Conservation (phyloP, 2,113 vertebrate species). For the Sander vitreus region DNA sequence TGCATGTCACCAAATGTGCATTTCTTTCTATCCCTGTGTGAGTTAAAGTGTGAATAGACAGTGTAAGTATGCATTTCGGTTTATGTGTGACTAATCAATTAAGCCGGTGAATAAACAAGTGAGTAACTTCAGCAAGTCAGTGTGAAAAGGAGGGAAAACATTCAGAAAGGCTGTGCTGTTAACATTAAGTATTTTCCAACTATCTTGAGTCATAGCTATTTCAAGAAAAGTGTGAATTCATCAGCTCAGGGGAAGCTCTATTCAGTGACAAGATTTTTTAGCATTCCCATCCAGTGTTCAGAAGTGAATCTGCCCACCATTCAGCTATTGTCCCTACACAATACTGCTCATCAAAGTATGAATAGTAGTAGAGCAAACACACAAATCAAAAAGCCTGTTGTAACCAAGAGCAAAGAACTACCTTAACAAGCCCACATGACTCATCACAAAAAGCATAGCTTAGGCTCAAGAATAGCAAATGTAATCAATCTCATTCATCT, state of each 20-base stretch:
- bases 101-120: slow-evolving; percentile 33
- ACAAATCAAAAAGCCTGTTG: slow-evolving; percentile 36
- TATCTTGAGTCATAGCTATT: slow-evolving; percentile 45
- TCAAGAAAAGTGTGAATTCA: slow-evolving; percentile 51
- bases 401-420: slow-evolving; percentile 18
- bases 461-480: slow-evolving; percentile 34
- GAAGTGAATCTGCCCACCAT: slow-evolving; percentile 28
- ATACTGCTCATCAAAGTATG: slow-evolving; percentile 40
- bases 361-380: slow-evolving; percentile 39
- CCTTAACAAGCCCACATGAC: slow-evolving; percentile 41
- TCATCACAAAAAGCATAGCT: slow-evolving; percentile 41
- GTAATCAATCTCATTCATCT: slow-evolving; percentile 57
- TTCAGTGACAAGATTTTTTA: slow-evolving; percentile 47
- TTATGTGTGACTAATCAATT: slow-evolving; percentile 53
- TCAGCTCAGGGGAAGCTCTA: slow-evolving; percentile 40
- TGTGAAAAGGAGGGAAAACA: slow-evolving; percentile 14
- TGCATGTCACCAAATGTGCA: slow-evolving; percentile 18
- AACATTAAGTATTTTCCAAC: slow-evolving; percentile 32
- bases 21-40: slow-evolving; percentile 7
- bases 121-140: slow-evolving; percentile 27
- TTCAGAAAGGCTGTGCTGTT: slow-evolving; percentile 15
- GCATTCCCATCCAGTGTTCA: slow-evolving; percentile 47
- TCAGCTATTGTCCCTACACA: slow-evolving; percentile 42
- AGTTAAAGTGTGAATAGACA: slow-evolving; percentile 13
- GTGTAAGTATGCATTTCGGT: slow-evolving; percentile 32